Percentiles rank a stretch among this genome's conserved stretches.
These are phyloP conservation scores for Drosophila grimshawi DNA, from an alignment of 1,140 invertebrate genomes.

Conservation along the genomic window DNA sequence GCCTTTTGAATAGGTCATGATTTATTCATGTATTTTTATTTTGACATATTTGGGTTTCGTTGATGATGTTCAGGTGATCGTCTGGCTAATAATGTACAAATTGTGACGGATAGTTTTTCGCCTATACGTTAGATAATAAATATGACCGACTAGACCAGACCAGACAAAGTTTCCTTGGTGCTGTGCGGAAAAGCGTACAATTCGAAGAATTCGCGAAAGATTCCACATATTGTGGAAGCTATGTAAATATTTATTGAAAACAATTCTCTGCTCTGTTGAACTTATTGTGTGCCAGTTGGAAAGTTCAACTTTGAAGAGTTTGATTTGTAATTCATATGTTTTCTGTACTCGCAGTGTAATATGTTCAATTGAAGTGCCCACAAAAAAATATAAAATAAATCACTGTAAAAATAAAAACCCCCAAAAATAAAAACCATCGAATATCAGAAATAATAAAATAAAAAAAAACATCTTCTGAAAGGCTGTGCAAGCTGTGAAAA, in stretches of 20 bases:
- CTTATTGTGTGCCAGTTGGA: too few relatives aligned
- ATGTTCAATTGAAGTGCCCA: conserved; percentile 70
- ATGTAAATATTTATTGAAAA: background rate
- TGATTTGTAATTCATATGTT: background rate
- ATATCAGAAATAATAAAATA: conserved; percentile 19
- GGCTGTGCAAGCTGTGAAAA: conserved; percentile 52
- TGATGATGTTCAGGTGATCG: conserved; percentile 59
- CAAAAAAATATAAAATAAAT: conserved; percentile 8
- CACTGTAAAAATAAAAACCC: conserved; percentile 3
- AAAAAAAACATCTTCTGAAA: conserved; percentile 9
- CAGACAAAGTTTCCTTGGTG: too few relatives aligned
- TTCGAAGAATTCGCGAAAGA: too few relatives aligned
- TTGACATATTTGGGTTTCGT: conserved; percentile 70
- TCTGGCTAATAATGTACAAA: conserved; percentile 48
- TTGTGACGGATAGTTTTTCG: conserved; percentile 46
- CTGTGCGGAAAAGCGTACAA: too few relatives aligned
- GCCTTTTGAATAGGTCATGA: conserved; percentile 73
- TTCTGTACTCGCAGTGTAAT: conserved; percentile 57
- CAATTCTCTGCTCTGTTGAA: background rate
- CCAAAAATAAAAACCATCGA: conserved; percentile 29
- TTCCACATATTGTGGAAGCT: too few relatives aligned
- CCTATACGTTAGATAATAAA: background rate
- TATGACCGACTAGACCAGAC: too few relatives aligned
- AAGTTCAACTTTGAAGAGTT: background rate
- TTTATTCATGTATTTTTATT: conserved; percentile 58